Conservation (phyloP, 2,888 invertebrate species). For the Pseudococcus jackbeardsleyi region DNA sequence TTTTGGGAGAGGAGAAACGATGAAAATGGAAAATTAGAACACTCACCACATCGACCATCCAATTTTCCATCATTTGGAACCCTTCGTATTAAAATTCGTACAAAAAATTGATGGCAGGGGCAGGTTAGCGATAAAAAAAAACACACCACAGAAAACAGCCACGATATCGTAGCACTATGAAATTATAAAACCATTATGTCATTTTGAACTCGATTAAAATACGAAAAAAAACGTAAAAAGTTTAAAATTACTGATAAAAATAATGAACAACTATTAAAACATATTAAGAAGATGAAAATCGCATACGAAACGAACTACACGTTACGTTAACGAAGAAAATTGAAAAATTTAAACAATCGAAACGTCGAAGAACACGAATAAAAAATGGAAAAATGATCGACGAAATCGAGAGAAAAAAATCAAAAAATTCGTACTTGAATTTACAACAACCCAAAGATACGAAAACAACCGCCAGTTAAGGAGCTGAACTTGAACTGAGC, state of each 20-base stretch:
- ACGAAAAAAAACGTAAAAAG: neutral
- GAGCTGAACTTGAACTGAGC: conserved; percentile 64
- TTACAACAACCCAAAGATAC: neutral
- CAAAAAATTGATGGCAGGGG: neutral
- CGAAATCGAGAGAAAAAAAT: neutral
- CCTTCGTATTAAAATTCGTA: neutral
- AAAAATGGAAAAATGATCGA: neutral
- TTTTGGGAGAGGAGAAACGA: neutral
- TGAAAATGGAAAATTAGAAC: neutral
- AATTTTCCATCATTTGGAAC: conserved; percentile 57
- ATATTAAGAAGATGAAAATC: neutral
- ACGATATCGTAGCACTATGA: neutral
- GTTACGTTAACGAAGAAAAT: too few relatives aligned
- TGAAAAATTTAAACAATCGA: too few relatives aligned
- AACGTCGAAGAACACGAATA: neutral
- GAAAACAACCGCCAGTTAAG: conserved; percentile 54
- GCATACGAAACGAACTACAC: neutral
- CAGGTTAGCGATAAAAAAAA: neutral
- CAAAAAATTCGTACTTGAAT: neutral
- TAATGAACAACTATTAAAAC: neutral
- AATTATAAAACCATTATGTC: neutral
- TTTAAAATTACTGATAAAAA: neutral
- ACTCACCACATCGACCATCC: conserved; percentile 64
- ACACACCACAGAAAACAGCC: neutral
- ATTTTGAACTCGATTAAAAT: conserved; percentile 1